Evolutionary conservation across 2,888 invertebrate genomes (phyloP).

Genomic region (Catocala fraxini): DNA sequence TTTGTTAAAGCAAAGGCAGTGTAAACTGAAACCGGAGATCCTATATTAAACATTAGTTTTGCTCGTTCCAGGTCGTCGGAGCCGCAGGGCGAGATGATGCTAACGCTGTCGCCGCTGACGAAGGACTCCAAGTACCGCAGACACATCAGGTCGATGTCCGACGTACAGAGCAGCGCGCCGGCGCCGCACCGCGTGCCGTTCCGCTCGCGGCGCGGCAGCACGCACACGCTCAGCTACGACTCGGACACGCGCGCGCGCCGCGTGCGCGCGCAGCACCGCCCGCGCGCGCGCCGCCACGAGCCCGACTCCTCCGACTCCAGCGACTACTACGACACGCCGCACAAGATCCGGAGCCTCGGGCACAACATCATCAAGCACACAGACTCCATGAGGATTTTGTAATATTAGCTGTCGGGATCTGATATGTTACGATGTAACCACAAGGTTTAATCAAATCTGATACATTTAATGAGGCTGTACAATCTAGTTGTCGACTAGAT

Average conservation of each 20-base stretch:
- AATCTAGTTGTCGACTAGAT: conserved; percentile 66
- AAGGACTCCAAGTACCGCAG: conserved; percentile 77
- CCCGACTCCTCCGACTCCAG: conserved; percentile 80
- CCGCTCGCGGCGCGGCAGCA: conserved; percentile 70
- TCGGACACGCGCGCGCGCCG: conserved; percentile 77
- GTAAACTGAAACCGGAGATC: neutral
- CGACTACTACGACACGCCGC: conserved; percentile 68
- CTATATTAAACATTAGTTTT: conserved; percentile 30
- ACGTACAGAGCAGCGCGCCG: conserved; percentile 82
- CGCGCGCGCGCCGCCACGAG: conserved; percentile 58
- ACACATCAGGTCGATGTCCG: conserved; percentile 84
- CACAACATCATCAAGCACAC: conserved; percentile 79
- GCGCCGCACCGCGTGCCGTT: conserved; percentile 66
- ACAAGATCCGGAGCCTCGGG: conserved; percentile 70
- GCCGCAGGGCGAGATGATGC: conserved; percentile 59
- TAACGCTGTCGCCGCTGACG: conserved; percentile 73
- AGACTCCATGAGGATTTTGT: conserved; percentile 83
- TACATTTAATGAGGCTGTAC: conserved; percentile 66
- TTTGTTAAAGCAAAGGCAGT: neutral
- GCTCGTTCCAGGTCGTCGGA: conserved; percentile 76
- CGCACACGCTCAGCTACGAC: conserved; percentile 76
- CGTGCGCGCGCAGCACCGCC: conserved; percentile 65
- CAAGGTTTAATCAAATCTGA: conserved; percentile 21
- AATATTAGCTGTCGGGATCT: conserved; percentile 55
- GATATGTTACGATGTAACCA: conserved; percentile 37